A percentile compares a stretch with the other conserved stretches of the same genome.
Evolutionary conservation across 2,888 invertebrate species (phyloP).

Genomic region (Sinhomidia bicolor): DNA sequence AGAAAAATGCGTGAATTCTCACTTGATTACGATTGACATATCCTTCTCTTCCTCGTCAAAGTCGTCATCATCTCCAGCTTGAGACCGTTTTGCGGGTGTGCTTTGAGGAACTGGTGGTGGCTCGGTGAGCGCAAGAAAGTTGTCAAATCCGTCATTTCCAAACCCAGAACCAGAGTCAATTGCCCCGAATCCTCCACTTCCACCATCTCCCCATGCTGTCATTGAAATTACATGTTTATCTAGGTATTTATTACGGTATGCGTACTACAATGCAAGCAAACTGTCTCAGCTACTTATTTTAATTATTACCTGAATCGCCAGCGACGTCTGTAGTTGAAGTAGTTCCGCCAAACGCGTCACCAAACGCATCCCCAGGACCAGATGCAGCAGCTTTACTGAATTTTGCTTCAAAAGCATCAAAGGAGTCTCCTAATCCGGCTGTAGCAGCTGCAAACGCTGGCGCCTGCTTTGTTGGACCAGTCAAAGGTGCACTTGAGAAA

Average conservation of each 20-base stretch:
- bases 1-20: conserved; percentile 18
- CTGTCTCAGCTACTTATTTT: too few relatives aligned
- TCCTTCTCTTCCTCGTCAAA: conserved; percentile 80
- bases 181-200: conserved; percentile 85
- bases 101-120: conserved; percentile 87
- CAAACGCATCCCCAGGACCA: conserved; percentile 81
- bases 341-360: conserved; percentile 81
- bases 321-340: conserved; percentile 52
- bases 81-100: conserved; percentile 85
- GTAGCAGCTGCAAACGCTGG: conserved; percentile 78
- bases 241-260: too few relatives aligned
- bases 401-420: conserved; percentile 94
- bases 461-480: conserved; percentile 37
- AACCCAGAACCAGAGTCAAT: conserved; percentile 82
- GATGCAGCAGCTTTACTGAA: conserved; percentile 83
- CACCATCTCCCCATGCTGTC: conserved; percentile 84
- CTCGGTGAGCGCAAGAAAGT: conserved; percentile 88
- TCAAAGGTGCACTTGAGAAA: conserved; percentile 52
- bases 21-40: conserved; percentile 81
- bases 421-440: conserved; percentile 84
- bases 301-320: background rate
- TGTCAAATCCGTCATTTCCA: conserved; percentile 87
- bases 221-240: background rate
- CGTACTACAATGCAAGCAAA: too few relatives aligned
- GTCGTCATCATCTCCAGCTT: conserved; percentile 79